phyloP scores from a whole-genome alignment of 2,797 vertebrate genomes.

The Mycteria americana region DNA sequence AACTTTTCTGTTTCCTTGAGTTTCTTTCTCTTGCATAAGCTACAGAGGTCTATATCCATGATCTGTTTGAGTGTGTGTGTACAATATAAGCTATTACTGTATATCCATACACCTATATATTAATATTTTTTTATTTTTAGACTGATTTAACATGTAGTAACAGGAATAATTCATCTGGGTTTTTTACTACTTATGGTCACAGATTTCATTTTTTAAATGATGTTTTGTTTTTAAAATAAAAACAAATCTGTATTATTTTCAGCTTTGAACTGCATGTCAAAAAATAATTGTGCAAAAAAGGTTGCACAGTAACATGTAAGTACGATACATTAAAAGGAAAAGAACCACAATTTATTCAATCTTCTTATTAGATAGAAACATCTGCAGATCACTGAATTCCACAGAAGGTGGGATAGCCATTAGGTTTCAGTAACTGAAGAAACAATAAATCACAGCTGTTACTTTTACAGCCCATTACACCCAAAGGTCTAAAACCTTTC shows the following conservation, averaged over 20 bases:
- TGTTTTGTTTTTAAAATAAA: neutral
- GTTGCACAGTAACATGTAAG: neutral
- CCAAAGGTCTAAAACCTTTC: slow-evolving; percentile 20
- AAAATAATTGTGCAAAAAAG: neutral
- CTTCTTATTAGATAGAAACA: neutral
- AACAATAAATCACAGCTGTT: slow-evolving; percentile 42
- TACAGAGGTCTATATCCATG: neutral
- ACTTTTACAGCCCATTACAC: slow-evolving; percentile 38
- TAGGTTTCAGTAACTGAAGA: neutral
- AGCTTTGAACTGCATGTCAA: neutral
- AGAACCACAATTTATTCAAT: neutral
- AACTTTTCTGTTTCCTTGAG: neutral
- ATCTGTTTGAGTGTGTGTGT: neutral
- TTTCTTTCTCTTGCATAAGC: neutral
- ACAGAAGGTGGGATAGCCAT: neutral
- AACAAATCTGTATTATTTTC: neutral
- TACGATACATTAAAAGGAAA: neutral
- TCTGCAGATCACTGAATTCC: neutral
- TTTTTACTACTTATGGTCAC: neutral
- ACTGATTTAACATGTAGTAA: neutral
- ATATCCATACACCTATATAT: neutral
- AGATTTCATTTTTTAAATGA: neutral
- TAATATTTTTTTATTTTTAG: neutral
- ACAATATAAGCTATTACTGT: neutral
- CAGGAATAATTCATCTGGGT: rapidly evolving